These are phyloP conservation scores for Anoplopoma fimbria DNA, from an alignment of 2,113 vertebrate species.

Conservation along the genomic window DNA sequence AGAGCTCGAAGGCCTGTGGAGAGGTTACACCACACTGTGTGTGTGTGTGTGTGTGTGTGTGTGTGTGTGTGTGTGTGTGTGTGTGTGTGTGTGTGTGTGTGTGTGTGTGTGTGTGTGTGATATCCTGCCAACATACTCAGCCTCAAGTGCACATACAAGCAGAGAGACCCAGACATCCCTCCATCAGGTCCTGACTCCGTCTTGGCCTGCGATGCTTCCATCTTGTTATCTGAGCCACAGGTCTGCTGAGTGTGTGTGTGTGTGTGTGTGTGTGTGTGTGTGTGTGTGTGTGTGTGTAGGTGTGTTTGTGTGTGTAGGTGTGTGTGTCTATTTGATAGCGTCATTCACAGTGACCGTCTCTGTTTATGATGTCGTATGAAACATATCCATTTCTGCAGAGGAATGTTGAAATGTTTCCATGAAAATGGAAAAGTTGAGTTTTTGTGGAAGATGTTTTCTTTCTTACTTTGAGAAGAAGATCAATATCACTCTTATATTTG, in stretches of 20 bases:
- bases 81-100: constrained; percentile 34
- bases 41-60: constrained; percentile 40
- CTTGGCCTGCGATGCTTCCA: constrained; percentile 5
- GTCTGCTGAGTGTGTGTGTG: constrained; percentile 32
- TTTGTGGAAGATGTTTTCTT: too few species aligned
- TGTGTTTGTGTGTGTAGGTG: neutral
- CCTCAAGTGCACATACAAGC: constrained; percentile 6
- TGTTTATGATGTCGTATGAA: too few species aligned
- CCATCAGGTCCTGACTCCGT: constrained; percentile 49
- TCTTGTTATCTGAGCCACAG: constrained; percentile 48
- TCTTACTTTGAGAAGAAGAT: too few species aligned
- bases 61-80: constrained; percentile 20
- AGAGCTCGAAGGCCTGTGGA: constrained; percentile 64
- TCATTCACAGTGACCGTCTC: neutral
- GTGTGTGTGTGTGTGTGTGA: constrained; percentile 9
- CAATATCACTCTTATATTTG: too few species aligned
- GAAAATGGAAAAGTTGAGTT: neutral
- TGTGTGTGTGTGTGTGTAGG: constrained; percentile 16
- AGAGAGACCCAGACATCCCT: constrained; percentile 20
- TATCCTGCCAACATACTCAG: constrained; percentile 55
- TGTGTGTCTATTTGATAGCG: neutral
- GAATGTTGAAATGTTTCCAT: neutral
- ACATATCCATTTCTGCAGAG: neutral
- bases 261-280: constrained; percentile 28
- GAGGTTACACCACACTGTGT: constrained; percentile 47